These are phyloP conservation scores for Hypocryptadius cinnamomeus DNA, from an alignment of 2,113 vertebrate species.

Conservation along the genomic window DNA sequence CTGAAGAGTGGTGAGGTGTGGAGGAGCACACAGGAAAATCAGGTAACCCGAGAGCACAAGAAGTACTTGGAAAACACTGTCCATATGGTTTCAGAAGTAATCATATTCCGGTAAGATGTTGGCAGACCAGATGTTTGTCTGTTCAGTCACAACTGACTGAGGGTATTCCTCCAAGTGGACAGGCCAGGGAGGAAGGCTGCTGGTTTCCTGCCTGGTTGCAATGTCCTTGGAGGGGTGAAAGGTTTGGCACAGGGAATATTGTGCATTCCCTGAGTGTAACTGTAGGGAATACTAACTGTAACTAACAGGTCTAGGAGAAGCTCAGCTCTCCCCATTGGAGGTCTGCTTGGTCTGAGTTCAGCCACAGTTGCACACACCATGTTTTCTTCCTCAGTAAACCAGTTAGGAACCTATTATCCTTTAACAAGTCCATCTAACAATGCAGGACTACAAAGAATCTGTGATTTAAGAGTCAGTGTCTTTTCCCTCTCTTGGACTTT, in stretches of 20 bases:
- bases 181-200: background rate
- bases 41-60: background rate
- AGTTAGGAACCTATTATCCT: background rate
- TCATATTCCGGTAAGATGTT: background rate
- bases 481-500: background rate
- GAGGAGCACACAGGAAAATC: background rate
- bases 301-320: background rate
- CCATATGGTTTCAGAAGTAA: rapidly evolving
- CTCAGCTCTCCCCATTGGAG: background rate
- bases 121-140: background rate
- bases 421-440: background rate
- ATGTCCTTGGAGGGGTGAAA: rapidly evolving
- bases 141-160: background rate
- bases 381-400: constrained; percentile 19
- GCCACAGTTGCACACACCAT: background rate
- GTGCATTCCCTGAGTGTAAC: background rate
- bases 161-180: background rate
- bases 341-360: background rate
- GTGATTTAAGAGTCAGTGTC: background rate
- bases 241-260: background rate
- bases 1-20: background rate
- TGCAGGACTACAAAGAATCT: background rate
- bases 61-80: background rate
- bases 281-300: background rate
- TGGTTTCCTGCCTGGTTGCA: background rate